Percentiles rank a stretch among this genome's conserved stretches.
These are phyloP conservation scores for Pholis gunnellus DNA, from an alignment of 2,113 vertebrate species.

Conservation along the genomic window DNA sequence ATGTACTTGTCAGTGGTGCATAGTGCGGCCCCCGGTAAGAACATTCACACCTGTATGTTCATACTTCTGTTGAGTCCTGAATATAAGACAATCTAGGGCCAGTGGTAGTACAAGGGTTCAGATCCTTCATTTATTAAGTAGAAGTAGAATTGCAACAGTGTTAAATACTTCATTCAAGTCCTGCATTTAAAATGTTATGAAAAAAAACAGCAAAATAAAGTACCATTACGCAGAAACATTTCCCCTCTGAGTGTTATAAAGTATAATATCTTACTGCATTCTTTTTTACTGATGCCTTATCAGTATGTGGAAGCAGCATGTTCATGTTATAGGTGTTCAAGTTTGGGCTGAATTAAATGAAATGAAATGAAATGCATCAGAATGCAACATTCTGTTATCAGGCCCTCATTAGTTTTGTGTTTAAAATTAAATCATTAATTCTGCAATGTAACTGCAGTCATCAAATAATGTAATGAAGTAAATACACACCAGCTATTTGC, in stretches of 20 bases:
- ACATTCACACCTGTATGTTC: constrained; percentile 2
- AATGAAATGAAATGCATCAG: too few species aligned
- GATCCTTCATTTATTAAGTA: not conserved
- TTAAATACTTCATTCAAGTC: not conserved
- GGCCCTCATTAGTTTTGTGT: not conserved
- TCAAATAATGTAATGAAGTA: not conserved
- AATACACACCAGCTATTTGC: not conserved
- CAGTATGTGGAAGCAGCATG: not conserved
- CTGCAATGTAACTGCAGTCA: not conserved
- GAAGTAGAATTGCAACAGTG: not conserved
- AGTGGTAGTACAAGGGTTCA: not conserved
- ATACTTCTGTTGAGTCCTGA: not conserved
- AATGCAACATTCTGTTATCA: not conserved
- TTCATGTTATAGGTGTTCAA: not conserved
- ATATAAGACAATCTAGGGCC: not conserved
- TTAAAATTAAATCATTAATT: not conserved
- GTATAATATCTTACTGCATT: not conserved
- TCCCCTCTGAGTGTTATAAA: not conserved
- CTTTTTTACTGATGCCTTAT: not conserved
- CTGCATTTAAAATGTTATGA: not conserved
- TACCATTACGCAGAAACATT: not conserved
- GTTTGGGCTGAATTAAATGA: not conserved
- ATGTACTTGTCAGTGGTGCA: constrained; percentile 15
- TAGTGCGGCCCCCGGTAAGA: not conserved
- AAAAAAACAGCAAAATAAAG: not conserved